Evolutionary conservation across 2,888 invertebrate species (phyloP), one percentile per base, ranked within the genome.

Genomic region (Entomobrya proxima): DNA sequence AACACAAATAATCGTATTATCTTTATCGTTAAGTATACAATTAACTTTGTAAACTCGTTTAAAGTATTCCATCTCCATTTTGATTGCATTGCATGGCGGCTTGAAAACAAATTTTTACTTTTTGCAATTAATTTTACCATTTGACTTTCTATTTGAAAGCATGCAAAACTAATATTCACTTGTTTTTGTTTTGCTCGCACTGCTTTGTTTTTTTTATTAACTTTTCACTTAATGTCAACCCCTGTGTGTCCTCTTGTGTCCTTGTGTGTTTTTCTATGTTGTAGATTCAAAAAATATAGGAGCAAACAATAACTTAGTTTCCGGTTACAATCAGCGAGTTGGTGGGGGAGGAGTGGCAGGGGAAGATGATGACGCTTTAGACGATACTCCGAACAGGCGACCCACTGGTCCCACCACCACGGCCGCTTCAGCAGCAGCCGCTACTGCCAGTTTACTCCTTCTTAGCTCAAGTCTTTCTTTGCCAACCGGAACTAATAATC

Each of bases 271-370:
- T 74, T 74, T 61, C 6, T 40, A 18, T 69, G 40, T 50, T 74
- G 30, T 74, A 74, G 74, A 74, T 32, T 74, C 74, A 74, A 74
- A 74, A 74, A 74, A 74, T 74, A 18, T 74, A 47, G 74, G 74
- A 32, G 74, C 74, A 30, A 74, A 74, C 74, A 74, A 74, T 50
- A 74, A 74, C 27, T 27, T 74, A 47, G 74, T 74, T 1, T 47
- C 74, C 30, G 50, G 7, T 32, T 74, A 74, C 50, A 74, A 74
- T 32, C 47, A 47, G 2, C 37, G 11, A 37, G 40, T 18, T 5
- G 64, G n/a, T 1, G 64, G 24, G 21, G 13, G 24, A 15, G 35
- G 64, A n/a, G 72, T 47, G 74, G 30, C 1, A 2, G 32, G 27
- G 30, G 67, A 69, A 15, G 67, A 74, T 18, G 74, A 74, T 50